Evolutionary conservation across 2,797 vertebrate genomes (phyloP), one percentile per base, ranked within the genome.

Genomic region (Acanthurus lineatus): DNA sequence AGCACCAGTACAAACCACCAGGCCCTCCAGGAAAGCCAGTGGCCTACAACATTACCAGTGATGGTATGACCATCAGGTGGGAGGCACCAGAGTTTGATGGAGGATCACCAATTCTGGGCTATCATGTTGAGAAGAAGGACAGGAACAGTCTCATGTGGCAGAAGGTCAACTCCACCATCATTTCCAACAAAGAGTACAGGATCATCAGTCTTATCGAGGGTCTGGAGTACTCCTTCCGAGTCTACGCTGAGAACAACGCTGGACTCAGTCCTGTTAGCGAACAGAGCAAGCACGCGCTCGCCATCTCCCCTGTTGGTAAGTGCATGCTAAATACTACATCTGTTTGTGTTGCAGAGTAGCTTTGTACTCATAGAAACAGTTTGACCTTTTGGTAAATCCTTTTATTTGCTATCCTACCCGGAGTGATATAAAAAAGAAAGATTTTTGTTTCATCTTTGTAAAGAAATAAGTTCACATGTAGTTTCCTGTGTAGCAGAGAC

Each of bases 101-200:
- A 14, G 98, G 98, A 78, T 98, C 98, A 65, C 97, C 97, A 76
- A 93, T 99, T 89, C 94, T 95, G 83, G 98, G 98, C 75, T 99
- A 97, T 88, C 96, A 99, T 19, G 96, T 99, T 86, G 98, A 99
- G 92, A 99, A 98, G 94, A 99, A 99, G 92, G 98, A 99, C 94
- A 96, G 98, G 89, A 99, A 99, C 88, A 99, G 98, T 90, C 96
- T 99, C 54, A 88, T 99, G 77, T 99, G 98, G 98, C 96, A 97
- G 91, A 97, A 96, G 87, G 96, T 97, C 79, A 99, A 99, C 87
- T 96, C 95, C 69, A 95, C 91, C 73, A 92, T 96, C 72, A 96
- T 99, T 87, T 97, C 97, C 84, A 97, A 94, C 90, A 96, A 94
- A 95, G 98, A 99, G 91, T 98, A 98, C 64, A 97, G 98, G 92